Percentiles rank a stretch among this genome's conserved stretches.
Evolutionary conservation across 2,797 vertebrate genomes (phyloP).

Genomic region (Aplochiton taeniatus): DNA sequence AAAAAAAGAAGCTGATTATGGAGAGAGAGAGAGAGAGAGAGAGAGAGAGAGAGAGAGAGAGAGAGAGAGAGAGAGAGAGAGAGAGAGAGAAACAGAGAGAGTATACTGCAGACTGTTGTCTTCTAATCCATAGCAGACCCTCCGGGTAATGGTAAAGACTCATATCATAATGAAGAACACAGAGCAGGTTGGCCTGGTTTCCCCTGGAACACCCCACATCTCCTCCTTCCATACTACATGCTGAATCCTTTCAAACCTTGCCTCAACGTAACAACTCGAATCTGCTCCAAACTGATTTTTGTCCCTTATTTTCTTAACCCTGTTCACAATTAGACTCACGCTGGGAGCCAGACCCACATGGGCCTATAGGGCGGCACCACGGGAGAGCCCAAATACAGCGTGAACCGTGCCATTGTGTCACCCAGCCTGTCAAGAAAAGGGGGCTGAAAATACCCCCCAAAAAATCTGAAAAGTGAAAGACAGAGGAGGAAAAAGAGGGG

Average conservation of each 20-base stretch:
- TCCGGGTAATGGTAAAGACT: no score
- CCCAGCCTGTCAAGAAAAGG: constrained; percentile 60
- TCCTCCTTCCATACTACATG: neutral
- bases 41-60: no score
- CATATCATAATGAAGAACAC: no score
- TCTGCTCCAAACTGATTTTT: constrained; percentile 70
- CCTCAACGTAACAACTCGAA: constrained; percentile 41
- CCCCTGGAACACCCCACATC: constrained; percentile 37
- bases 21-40: constrained; percentile 43
- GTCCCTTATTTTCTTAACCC: constrained; percentile 80
- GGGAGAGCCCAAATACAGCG: constrained; percentile 51
- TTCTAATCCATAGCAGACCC: no score
- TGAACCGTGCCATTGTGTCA: constrained; percentile 74
- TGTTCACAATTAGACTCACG: constrained; percentile 76
- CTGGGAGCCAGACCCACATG: constrained; percentile 61
- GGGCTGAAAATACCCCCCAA: constrained; percentile 37
- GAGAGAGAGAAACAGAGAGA: no score
- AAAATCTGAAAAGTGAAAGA: constrained; percentile 49
- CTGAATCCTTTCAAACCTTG: no score
- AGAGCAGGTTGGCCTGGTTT: constrained; percentile 22
- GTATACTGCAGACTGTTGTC: no score
- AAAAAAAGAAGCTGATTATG: constrained; percentile 54
- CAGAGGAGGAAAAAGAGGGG: constrained; percentile 41
- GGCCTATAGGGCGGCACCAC: constrained; percentile 49
- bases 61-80: no score